Evolutionary conservation across 2,888 invertebrate species (phyloP).

Genomic region (Unio pictorum): DNA sequence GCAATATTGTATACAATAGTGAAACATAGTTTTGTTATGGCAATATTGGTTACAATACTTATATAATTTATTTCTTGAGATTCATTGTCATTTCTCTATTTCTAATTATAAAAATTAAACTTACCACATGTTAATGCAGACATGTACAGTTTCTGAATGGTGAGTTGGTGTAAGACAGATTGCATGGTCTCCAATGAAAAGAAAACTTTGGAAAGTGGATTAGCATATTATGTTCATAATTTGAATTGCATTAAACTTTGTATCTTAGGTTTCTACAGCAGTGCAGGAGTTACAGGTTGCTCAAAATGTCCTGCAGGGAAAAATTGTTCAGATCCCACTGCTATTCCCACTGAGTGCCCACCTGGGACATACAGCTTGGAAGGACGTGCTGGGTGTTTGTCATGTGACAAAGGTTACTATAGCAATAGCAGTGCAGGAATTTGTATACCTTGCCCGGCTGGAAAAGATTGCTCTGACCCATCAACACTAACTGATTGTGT

Average conservation of each 20-base stretch:
- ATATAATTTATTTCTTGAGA: too few relatives aligned
- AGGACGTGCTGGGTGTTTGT: slow-evolving; percentile 21
- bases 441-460: slow-evolving; percentile 23
- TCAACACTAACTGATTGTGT: slow-evolving; percentile 6
- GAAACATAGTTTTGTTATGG: too few relatives aligned
- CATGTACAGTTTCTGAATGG: too few relatives aligned
- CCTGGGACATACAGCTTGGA: slow-evolving; percentile 31
- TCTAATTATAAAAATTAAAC: too few relatives aligned
- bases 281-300: slow-evolving; percentile 38
- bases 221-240: too few relatives aligned
- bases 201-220: too few relatives aligned
- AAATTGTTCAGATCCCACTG: slow-evolving; percentile 39
- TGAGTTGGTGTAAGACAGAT: too few relatives aligned
- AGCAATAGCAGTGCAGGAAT: slow-evolving; percentile 14
- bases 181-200: too few relatives aligned
- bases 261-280: slow-evolving; percentile 30
- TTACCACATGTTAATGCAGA: too few relatives aligned
- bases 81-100: too few relatives aligned
- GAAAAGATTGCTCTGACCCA: slow-evolving; percentile 29
- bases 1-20: too few relatives aligned
- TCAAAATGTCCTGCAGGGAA: slow-evolving; percentile 52
- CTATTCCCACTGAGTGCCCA: slow-evolving; percentile 25
- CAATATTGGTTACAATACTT: too few relatives aligned
- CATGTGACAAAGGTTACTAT: slow-evolving; percentile 25
- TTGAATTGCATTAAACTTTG: neutral